Conservation (phyloP, 1,140 invertebrate species). For the Sarcophaga peregrina region DNA sequence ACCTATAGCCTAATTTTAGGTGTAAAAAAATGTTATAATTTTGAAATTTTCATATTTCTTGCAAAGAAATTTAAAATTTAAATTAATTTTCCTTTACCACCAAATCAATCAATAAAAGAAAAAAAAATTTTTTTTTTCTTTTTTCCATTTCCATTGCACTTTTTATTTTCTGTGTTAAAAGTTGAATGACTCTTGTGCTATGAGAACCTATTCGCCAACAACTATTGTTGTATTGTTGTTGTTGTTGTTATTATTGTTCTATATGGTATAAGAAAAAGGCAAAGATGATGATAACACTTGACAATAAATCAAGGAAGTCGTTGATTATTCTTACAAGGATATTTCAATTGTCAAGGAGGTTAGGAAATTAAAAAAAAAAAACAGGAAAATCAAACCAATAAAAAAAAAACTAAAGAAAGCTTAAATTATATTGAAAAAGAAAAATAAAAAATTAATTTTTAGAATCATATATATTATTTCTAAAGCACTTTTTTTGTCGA, state of each 20-base stretch:
- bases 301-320: conserved; percentile 12
- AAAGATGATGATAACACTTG: neutral
- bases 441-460: too few relatives aligned
- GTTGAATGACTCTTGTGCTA: neutral
- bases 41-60: too few relatives aligned
- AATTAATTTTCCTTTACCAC: neutral
- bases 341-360: too few relatives aligned
- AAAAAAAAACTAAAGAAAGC: too few relatives aligned
- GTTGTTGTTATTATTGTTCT: too few relatives aligned
- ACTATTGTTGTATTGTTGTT: neutral
- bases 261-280: neutral
- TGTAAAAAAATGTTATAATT: neutral
- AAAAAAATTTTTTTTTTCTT: neutral
- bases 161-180: conserved; percentile 21
- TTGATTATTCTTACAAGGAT: too few relatives aligned
- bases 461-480: too few relatives aligned
- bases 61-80: too few relatives aligned
- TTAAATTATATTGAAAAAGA: too few relatives aligned
- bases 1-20: neutral
- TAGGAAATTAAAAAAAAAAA: too few relatives aligned
- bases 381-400: too few relatives aligned
- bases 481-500: too few relatives aligned
- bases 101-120: neutral
- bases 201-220: neutral
- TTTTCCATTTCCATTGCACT: neutral